Evolutionary conservation across 2,113 vertebrate species (phyloP).

Genomic region (Terrapene triunguis): DNA sequence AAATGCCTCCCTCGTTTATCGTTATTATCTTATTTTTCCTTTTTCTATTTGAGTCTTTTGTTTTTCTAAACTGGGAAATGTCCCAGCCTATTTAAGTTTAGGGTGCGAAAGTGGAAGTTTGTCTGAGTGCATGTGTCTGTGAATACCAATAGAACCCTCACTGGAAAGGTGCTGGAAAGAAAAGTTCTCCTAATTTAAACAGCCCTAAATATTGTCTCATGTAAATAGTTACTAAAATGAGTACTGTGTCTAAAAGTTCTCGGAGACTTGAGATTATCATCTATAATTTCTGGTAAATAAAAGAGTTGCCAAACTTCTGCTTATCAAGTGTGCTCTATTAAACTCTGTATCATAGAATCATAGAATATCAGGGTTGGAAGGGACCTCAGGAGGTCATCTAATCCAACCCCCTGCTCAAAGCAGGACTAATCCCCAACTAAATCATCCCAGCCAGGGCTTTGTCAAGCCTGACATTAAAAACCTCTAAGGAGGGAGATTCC

Average conservation of each 20-base stretch:
- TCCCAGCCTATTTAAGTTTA: not conserved
- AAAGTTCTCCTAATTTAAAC: not conserved
- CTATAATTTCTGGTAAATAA: constrained; percentile 6
- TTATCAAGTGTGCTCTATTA: not conserved
- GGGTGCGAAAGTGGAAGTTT: not conserved
- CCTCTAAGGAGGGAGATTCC: no score
- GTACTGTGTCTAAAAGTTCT: not conserved
- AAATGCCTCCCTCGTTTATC: not conserved
- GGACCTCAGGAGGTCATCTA: no score
- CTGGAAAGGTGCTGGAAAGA: not conserved
- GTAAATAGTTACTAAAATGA: not conserved
- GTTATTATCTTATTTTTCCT: not conserved
- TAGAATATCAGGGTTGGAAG: no score
- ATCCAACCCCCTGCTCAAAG: no score
- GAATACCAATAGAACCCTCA: not conserved
- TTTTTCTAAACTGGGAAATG: constrained; percentile 8
- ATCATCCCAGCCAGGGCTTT: no score
- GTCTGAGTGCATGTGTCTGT: not conserved
- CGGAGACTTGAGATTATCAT: not conserved
- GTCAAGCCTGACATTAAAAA: no score
- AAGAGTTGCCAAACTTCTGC: not conserved
- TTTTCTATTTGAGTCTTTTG: not conserved
- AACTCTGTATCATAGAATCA: not conserved
- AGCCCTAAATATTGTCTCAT: not conserved
- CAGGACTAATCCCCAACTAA: no score